Evolutionary conservation across 2,797 vertebrate genomes (phyloP), one percentile per base, ranked within the genome.

Genomic region (Eospalax fontanierii): DNA sequence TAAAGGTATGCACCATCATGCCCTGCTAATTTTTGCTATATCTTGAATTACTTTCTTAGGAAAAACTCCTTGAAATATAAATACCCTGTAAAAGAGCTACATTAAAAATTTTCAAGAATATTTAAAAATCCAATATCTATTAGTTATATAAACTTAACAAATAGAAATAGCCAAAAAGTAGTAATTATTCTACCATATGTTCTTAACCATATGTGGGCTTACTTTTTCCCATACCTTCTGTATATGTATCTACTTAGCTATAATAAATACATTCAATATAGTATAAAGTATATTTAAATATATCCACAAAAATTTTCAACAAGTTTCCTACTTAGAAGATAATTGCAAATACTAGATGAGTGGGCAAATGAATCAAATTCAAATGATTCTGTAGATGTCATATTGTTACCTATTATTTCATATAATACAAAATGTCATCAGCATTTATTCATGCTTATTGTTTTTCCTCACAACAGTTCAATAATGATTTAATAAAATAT

Each of bases 401-500:
- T 75, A 66, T 40, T 71, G 21, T 73, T 80, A 90, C 10, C 18
- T 30, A 61, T 1, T 57, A 79, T 71, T 93, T 79, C 63, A 46
- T 57, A 73, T 87, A 81, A 86, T 86, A 59, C 43, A 93, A 89
- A 92, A 26, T 87, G 71, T 46, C 73, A 84, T 92, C 54, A 81
- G n/a, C 18, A 70, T 57, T 33, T 82, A 68, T 94, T 94, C 46
- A 21, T 74, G 26, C 88, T 79, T 43, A 71, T 40, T 40, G 57
- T 21, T 75, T 92, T 87, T 40, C 84, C 40, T 12, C 21, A 87
- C 35, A 90, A 40, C 33, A 59, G 74, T 95, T 94, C 66, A 87
- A 33, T 61, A 82, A 83, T 54, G 21, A 92, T 57, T 81, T 38
- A 9, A 50, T 74, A 82, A 26, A 76, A 74, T 75, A 15, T 59